These are phyloP conservation scores for Sebastes diploproa DNA, from an alignment of 2,797 vertebrate genomes.

Conservation along the genomic window DNA sequence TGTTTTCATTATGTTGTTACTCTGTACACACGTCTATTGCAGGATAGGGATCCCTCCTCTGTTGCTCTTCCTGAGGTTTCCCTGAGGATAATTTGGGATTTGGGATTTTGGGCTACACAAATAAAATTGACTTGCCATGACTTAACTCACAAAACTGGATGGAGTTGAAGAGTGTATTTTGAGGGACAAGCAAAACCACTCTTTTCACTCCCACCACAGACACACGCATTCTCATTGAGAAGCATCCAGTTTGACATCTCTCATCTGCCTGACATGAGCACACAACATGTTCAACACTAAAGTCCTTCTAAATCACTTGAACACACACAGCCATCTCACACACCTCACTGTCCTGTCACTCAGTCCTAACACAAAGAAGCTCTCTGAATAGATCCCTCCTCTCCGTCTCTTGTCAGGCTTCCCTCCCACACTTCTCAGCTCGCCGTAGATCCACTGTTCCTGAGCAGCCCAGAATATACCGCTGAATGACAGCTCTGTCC, in stretches of 20 bases:
- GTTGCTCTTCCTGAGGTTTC: no score
- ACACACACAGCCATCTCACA: constrained; percentile 22
- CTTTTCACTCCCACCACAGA: constrained; percentile 13
- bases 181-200: neutral
- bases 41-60: no score
- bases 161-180: constrained; percentile 1
- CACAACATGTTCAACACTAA: constrained; percentile 1
- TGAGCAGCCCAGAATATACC: constrained; percentile 50
- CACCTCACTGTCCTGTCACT: constrained; percentile 56
- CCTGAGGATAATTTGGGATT: no score
- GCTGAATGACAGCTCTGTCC: constrained; percentile 61
- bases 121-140: no score
- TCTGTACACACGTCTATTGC: no score
- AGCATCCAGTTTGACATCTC: constrained; percentile 22
- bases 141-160: neutral
- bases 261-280: constrained; percentile 20
- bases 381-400: constrained; percentile 45
- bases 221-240: neutral
- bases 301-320: constrained; percentile 27
- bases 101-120: no score
- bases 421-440: constrained; percentile 52
- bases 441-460: constrained; percentile 45
- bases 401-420: constrained; percentile 54
- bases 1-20: no score
- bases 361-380: constrained; percentile 30